Evolutionary conservation across 2,888 invertebrate species (phyloP), one percentile per base, ranked within the genome.

Genomic region (Poecilus cupreus): DNA sequence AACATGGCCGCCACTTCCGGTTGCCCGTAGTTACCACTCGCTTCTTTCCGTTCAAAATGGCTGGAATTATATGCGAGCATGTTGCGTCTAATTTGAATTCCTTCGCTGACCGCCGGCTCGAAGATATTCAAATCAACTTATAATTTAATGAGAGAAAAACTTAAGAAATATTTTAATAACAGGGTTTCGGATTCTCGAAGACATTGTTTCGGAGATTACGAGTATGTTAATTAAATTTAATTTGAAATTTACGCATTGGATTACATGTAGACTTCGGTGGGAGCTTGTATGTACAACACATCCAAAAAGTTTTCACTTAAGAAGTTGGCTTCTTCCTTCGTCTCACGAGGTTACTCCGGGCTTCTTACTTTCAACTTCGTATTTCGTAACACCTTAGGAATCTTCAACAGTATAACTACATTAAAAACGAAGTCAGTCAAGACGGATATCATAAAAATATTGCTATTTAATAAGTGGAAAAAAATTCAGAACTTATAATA

Each of bases 111-210:
- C 78, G 78, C 78, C 20, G 4, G 75, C 22, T 46, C 54, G 26
- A 78, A 64, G 78, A 49, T 68, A 78, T 78, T 78, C 78, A 78
- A 78, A 78, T 78, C 78, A 68, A 43, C 43, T 78, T 68, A 68
- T 68, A 78, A 49, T 49, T 64, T 78, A 64, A 64, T 68, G 78
- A 78, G 46, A 43, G 68, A 11, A 64, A 46, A 60, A 78, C 78
- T 78, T 78, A 78, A 78, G 78, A 78, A 78, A 78, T 78, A 78
- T 78, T 78, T 78, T 78, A 78, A 78, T 78, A 78, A 78, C 32
- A 68, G 78, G 49, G 64, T 78, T 46, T 78, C 49, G 78, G 43
- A 78, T 78, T 78, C 78, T 68, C 49, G 22, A 26, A 49, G 68
- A 68, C 78, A 78, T 78, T 78, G 78, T 78, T 78, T 68, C 64